Evolutionary conservation across 37 sponge, comb jelly and placozoan species (phyloP).

Genomic region (Dysidea cf. avara): DNA sequence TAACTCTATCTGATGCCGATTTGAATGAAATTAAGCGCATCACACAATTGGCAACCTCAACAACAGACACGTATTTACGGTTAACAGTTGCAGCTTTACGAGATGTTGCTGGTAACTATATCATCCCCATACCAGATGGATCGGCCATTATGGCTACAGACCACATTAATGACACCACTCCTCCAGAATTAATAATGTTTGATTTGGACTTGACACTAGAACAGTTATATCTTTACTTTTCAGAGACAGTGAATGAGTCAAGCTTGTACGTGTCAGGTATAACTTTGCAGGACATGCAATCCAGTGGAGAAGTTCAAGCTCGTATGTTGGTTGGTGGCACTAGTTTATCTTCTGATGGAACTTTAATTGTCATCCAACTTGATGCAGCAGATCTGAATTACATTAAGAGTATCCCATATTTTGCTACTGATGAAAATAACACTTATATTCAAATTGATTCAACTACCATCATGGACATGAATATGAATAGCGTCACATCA

Average conservation of each 20-base stretch:
- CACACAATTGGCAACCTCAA: constrained; percentile 47
- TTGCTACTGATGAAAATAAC: constrained; percentile 50
- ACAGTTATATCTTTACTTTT: constrained; percentile 68
- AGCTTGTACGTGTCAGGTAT: constrained; percentile 43
- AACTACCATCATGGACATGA: constrained; percentile 71
- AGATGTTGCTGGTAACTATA: constrained; percentile 63
- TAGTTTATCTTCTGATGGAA: constrained; percentile 48
- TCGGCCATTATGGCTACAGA: constrained; percentile 35
- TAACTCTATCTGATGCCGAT: constrained; percentile 48
- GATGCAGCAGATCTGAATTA: constrained; percentile 75
- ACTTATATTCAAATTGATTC: constrained; percentile 62
- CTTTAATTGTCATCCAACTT: constrained; percentile 61
- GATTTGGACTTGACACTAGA: constrained; percentile 78
- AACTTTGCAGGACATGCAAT: constrained; percentile 11
- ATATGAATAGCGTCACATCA: constrained; percentile 48
- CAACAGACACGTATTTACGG: constrained; percentile 54
- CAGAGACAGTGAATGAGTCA: constrained; percentile 76
- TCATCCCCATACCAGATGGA: constrained; percentile 23
- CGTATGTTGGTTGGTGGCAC: constrained; percentile 57
- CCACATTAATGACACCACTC: constrained; percentile 36
- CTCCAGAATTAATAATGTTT: constrained; percentile 53
- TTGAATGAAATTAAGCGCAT: constrained; percentile 82
- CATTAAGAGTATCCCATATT: constrained; percentile 68
- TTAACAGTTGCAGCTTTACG: constrained; percentile 39
- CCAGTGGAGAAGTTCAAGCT: neutral